Evolutionary conservation across 2,888 invertebrate species (phyloP).

Genomic region (Synergus itoensis): DNA sequence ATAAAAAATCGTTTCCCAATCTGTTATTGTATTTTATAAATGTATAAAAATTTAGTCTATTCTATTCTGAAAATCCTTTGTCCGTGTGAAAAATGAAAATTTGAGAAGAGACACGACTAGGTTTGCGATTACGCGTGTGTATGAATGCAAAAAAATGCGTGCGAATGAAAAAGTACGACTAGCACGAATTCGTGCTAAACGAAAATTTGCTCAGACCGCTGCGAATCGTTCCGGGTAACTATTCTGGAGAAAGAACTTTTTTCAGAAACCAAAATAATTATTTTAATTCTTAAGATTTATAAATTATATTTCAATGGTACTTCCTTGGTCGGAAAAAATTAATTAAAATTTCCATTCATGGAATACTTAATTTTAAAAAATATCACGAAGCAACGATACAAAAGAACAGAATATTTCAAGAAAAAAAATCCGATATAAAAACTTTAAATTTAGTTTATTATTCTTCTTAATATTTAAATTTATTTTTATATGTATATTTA

Average conservation of each 20-base stretch:
- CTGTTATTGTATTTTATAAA: neutral
- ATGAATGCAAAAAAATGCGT: conserved; percentile 50
- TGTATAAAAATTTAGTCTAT: neutral
- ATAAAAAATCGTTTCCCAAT: neutral
- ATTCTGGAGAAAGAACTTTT: conserved; percentile 34
- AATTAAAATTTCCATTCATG: neutral
- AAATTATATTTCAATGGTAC: neutral
- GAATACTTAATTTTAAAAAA: neutral
- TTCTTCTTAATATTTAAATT: neutral
- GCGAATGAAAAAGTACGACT: conserved; percentile 58
- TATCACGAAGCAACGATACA: too few species aligned
- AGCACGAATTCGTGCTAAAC: conserved; percentile 71
- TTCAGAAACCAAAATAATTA: conserved; percentile 8
- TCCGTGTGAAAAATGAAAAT: neutral
- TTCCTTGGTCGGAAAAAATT: neutral
- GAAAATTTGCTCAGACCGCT: conserved; percentile 76
- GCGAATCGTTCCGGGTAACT: conserved; percentile 56
- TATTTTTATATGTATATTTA: neutral
- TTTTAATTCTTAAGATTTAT: conserved; percentile 15
- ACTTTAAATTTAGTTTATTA: neutral
- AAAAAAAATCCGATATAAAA: neutral
- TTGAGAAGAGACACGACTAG: conserved; percentile 16
- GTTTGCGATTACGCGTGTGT: conserved; percentile 50
- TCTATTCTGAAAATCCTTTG: neutral
- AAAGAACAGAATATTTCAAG: neutral